Evolutionary conservation across 2,888 invertebrate genomes (phyloP), one percentile per base, ranked within the genome.

Genomic region (Cheilosia scutellata): DNA sequence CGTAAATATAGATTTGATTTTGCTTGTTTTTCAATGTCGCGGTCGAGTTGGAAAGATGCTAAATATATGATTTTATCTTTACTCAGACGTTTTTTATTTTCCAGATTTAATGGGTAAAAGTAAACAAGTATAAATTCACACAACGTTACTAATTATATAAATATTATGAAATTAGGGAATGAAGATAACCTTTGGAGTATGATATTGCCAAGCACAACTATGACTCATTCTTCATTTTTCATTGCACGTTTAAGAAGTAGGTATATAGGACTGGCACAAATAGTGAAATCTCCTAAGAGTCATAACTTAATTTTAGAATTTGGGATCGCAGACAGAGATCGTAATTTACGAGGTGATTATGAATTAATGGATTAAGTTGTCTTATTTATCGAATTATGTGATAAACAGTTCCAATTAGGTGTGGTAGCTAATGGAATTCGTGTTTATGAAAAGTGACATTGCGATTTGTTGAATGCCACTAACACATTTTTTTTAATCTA

Each of bases 291-390:
- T 51, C 7, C 6, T 3, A 5, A 49, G 20, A 72, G 31, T 72
- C 60, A 49, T 60, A 20, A 37, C 27, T 49, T 60, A 11, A 25
- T 4, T 57, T 29, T 27, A 31, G 7, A 6, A 33, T 7, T 55
- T 31, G n/a, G 29, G 2, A 13, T 7, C n/a, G 7, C 60, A 60
- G 29, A 37, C 60, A 29, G 49, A 13, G 9, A 51, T 13, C 29
- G 40, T 31, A 51, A 29, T 40, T 51, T 29, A 40, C 6, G 2
- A 9, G 29, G 27, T 60, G 60, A 29, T 49, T 31, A 49, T n/a
- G 71, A 60, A 72, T 60, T 60, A 72, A 60, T 60, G 51, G 71
- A 37, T 42, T 71, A 49, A 60, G 31, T 5, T 20, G 7, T 27
- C n/a, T 51, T 60, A 9, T 33, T 27, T n/a, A 13, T 20, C 5